Percentiles rank a stretch among this genome's conserved stretches.
phyloP scores from a whole-genome alignment of 2,797 vertebrate genomes.

The Chelonia mydas region DNA sequence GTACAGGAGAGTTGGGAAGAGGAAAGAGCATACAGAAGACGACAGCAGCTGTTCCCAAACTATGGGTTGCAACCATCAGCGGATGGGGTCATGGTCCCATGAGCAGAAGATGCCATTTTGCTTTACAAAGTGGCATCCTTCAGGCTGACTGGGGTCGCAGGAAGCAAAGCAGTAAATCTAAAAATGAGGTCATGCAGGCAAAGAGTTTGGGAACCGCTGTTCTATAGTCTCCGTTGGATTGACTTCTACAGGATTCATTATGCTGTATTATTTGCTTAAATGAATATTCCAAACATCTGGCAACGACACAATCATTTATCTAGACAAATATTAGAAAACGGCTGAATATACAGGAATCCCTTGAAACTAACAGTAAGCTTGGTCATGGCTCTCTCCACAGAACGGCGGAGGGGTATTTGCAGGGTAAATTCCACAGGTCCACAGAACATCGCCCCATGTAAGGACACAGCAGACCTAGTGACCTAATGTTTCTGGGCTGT shows the following conservation, averaged over 20 bases:
- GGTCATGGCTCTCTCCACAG: accelerated
- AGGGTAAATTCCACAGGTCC: neutral
- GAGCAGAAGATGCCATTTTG: neutral
- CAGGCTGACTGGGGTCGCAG: neutral
- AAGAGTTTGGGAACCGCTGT: neutral
- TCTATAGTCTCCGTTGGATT: neutral
- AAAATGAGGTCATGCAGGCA: neutral
- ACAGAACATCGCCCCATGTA: neutral
- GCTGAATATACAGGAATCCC: neutral
- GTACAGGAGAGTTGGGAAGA: neutral
- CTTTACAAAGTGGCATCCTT: neutral
- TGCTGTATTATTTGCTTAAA: neutral
- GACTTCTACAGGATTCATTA: neutral
- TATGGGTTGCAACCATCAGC: neutral
- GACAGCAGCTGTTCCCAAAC: neutral
- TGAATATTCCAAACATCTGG: neutral
- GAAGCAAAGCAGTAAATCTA: neutral
- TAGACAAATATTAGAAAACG: neutral
- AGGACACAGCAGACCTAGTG: neutral
- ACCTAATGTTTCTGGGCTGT: neutral
- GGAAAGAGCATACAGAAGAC: neutral
- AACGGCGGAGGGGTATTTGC: neutral
- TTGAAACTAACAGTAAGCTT: neutral
- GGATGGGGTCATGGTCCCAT: neutral
- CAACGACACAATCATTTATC: neutral